Conservation (phyloP, 2,888 invertebrate genomes). For the Leptopterna dolabrata region DNA sequence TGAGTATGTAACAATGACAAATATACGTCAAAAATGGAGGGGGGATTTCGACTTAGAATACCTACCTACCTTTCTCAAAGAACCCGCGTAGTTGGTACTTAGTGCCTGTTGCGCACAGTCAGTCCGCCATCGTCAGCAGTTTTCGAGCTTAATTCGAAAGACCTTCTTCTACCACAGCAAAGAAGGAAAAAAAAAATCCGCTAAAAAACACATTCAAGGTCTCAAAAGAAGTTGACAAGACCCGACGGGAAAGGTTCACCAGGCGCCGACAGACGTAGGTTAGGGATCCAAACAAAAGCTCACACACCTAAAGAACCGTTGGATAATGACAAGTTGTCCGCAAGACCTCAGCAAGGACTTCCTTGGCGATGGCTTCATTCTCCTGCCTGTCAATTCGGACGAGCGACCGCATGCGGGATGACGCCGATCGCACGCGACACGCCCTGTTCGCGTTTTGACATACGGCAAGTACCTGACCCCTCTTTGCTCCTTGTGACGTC, state of each 20-base stretch:
- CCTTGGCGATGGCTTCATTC: not conserved
- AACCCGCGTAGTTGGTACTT: too few species aligned
- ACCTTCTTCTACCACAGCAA: not conserved
- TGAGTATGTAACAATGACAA: too few species aligned
- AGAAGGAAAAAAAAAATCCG: too few species aligned
- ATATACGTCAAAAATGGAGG: too few species aligned
- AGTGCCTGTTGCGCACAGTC: too few species aligned
- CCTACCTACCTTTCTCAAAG: too few species aligned
- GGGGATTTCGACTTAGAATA: too few species aligned
- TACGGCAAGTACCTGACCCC: not conserved
- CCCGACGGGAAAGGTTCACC: not conserved
- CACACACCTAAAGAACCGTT: not conserved
- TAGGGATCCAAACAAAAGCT: not conserved
- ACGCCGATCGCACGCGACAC: not conserved
- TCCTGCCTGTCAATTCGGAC: not conserved
- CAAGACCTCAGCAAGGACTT: not conserved
- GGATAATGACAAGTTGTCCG: not conserved
- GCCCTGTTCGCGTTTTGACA: not conserved
- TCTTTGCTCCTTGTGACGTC: not conserved
- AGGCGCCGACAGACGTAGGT: conserved; percentile 2
- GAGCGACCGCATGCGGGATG: not conserved
- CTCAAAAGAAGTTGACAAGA: not conserved
- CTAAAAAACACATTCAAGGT: not conserved
- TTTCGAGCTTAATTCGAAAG: too few species aligned
- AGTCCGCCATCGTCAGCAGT: too few species aligned